Base-by-base conservation (phyloP, 53 echinoderm and acorn worm species). In the Echinometra lucunter region DNA sequence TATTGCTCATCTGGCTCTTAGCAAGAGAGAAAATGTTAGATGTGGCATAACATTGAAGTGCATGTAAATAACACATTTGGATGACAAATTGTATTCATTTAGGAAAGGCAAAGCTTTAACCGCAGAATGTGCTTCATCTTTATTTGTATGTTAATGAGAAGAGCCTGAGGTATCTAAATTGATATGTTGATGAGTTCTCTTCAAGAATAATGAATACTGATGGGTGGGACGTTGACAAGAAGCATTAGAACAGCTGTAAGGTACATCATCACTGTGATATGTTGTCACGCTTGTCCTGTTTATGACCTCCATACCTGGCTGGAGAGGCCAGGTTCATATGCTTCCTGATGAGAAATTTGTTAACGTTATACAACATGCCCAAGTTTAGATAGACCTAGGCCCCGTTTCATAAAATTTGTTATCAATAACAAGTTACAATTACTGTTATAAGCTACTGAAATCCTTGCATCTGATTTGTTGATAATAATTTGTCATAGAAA, bases 101-200 rank as follows among this genome's bases (percentile, higher is more conserved):
- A 83, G 9, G 83, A 83, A 45, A 45, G 27, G 27, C 32, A 27
- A 49, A 28, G 83, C 75, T 47, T 82, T 45, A 81, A 18, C 81
- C 13, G 23, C 23, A 8, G 83, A 28, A 28, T 38, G 49, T 49
- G 49, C 83, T 83, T 83, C 83, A 83, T 83, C 83, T 83, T 83
- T 25, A 83, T n/a, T 83, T 83, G 83, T 83, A 83, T 83, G 83
- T 83, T 83, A 83, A 83, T 83, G 49, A 83, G 83, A 49, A 28
- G 45, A 45, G 49, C 83, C 83, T n/a, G 3, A 49, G 45, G 45
- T 83, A 83, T 83, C 45, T 47, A 47, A 83, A 83, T 83, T 83
- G 83, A 83, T 83, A 83, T 83, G 83, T 49, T 83, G 83, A 83
- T 83, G 83, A 83, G 83, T 25, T 83, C 83, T 83, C 83, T 83